Evolutionary conservation across 2,888 invertebrate species (phyloP), one percentile per base, ranked within the genome.

Genomic region (Torymus aiolomorphi): DNA sequence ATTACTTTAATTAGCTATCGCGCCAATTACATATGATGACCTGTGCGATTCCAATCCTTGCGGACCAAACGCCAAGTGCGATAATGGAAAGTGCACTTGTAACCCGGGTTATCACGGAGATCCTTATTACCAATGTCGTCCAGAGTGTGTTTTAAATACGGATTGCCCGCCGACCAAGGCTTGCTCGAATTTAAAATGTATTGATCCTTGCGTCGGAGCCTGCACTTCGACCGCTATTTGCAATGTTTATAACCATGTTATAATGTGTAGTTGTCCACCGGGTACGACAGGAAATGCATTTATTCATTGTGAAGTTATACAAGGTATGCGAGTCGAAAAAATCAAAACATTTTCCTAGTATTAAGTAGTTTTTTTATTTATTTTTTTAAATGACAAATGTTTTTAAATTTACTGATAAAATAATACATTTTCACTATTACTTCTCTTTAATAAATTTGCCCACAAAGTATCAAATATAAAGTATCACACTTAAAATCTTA

Each of bases 41-140:
- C 94, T 94, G 62, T 96, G 96, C 88, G 92, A 93, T 84, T 95
- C 96, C 83, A 94, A 93, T 83, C 95, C 95, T 59, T 96, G 96
- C 87, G 96, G 95, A 83, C 92, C 94, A 67, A 95, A 95, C 87
- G 92, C 94, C 20, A 89, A 92, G 81, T 95, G 95, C 86, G 88
- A 88, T 83, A 89, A 92, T 67, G 91, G 92, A 14, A 88, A 90
- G 16, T 93, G 93, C 86, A 89, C 89, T 42, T 93, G 93, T 84
- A 86, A 91, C 56, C 86, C 90, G 1, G 92, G 92, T 61, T 92
- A 91, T 83, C 91, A 90, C 72, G 93, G 93, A 49, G 92, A 93
- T 84, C 95, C 95, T 51, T 93, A 94, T 87, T 92, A 92, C 87
- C 93, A 93, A 80, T 95, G 95, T 85, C 92, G 94, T 86, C 95